Evolutionary conservation across 1,140 invertebrate species (phyloP), one percentile per base, ranked within the genome.

Genomic region (Steinernema feltiae): DNA sequence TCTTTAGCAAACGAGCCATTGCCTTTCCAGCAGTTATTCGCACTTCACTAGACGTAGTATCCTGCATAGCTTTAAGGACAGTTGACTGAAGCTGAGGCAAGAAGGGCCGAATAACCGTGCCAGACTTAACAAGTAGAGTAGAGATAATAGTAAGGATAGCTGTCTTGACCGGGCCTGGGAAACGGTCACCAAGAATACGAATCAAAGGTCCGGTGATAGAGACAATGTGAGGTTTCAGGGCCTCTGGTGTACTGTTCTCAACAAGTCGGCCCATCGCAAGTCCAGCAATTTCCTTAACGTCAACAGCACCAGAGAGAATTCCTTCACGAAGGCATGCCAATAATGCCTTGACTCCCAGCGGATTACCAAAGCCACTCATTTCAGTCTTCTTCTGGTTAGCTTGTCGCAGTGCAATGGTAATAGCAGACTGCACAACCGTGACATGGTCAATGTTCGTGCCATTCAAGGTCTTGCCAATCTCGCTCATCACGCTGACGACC

Each of bases 71-170:
- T 70, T 85, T 84, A 17, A 98, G 89, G 87, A 99, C 98, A 1
- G 96, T 98, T 24, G 95, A 97, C 90, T 98, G 95, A 12, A 99
- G 89, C 89, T 99, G 96, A 15, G 97, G 96, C 82, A 99, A 89
- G 88, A 99, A 99, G 85, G 98, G 95, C 88, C 96, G 97, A 29
- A 32, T 31, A 48, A 70, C 63, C 70, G 69, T 18, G 35, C 70
- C n/a, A 7, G 24, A 92, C 90, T 95, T 96, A 18, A 91, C 90
- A n/a, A 99, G 88, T 24, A 99, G 89, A 71, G 94, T 90, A 0
- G 93, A 93, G 24, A 99, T 88, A 0, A 94, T 96, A 85, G 98
- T 94, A 1, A 99, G 88, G 15, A 99, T 94, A 30, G 96, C 94
- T 0, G 94, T 93, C 88, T 98, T 98, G 0, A 98, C 93, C 82